These are phyloP conservation scores for Cephus nigrinus DNA, from an alignment of 2,888 invertebrate genomes.

Conservation along the genomic window DNA sequence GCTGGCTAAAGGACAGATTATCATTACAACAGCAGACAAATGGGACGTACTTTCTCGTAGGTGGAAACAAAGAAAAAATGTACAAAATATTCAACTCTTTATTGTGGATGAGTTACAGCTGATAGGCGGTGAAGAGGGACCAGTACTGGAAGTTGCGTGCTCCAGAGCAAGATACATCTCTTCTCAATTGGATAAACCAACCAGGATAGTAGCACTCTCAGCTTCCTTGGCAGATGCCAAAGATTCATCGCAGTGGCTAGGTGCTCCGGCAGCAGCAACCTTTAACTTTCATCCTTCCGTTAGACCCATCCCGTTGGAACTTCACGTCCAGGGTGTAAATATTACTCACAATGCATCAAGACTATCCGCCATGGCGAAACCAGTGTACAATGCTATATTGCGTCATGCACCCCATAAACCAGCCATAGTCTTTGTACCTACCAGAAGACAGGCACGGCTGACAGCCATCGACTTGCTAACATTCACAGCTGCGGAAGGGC, in stretches of 20 bases:
- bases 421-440: constrained; percentile 91
- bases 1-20: constrained; percentile 93
- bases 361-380: constrained; percentile 97
- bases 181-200: constrained; percentile 89
- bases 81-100: constrained; percentile 95
- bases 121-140: constrained; percentile 90
- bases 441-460: constrained; percentile 89
- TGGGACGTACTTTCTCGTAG: constrained; percentile 98
- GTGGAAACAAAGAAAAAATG: constrained; percentile 99
- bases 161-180: constrained; percentile 95
- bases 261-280: constrained; percentile 90
- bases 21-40: constrained; percentile 96
- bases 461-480: constrained; percentile 96
- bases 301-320: constrained; percentile 91
- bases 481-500: constrained; percentile 89
- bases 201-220: constrained; percentile 93
- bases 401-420: constrained; percentile 87
- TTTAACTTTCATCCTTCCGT: constrained; percentile 99
- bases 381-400: constrained; percentile 92
- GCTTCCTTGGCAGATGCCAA: constrained; percentile 95
- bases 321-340: constrained; percentile 97
- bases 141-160: constrained; percentile 93
- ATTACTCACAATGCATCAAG: constrained; percentile 97
- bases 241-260: constrained; percentile 96
- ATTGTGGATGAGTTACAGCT: constrained; percentile 97